Evolutionary conservation across 2,797 vertebrate genomes (phyloP), one percentile per base, ranked within the genome.

Genomic region (Tenualosa ilisha): DNA sequence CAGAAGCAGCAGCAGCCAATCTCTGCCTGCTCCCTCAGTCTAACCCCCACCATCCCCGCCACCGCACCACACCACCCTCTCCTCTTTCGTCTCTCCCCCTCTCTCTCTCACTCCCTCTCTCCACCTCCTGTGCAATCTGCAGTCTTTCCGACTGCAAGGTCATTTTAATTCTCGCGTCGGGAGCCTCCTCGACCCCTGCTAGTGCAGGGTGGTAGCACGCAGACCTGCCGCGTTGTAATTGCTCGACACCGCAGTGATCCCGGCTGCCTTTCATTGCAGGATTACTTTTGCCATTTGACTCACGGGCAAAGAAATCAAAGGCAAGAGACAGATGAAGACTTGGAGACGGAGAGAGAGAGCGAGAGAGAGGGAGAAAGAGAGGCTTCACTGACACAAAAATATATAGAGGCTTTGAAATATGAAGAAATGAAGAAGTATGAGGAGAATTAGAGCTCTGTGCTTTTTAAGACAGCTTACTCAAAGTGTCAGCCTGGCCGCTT

Each of bases 241-340:
- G 72, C 37, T 22, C 17, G 8, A 4, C 72, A 15, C 72, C 40
- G 72, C 37, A 43, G 15, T 79, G 72, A 43, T 22, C 72, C 46
- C 40, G 40, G 40, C 6, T 22, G 72, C 72, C 72, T 79, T 54
- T 56, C 40, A 84, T 24, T 85, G 86, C 56, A 40, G 85, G 87
- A 83, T 84, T 46, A 84, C 82, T 83, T 83, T 53, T 85, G 83
- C 79, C 50, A 56, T 84, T 84, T 82, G 72, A 79, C 72, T 83
- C 40, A 83, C 61, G 81, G 51, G 63, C 24, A 81, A 81, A 20
- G 56, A 24, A 85, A 46, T 17, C 31, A 83, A 63, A 79, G 46
- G 37, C 7, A 46, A 79, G 37, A 79, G 31, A 43, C 9, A 17
- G 68, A 75, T 20, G 31, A 31, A 75, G 68, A 17, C 12, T 12